Evolutionary conservation across 2,113 vertebrate species (phyloP).

Genomic region (Epinephelus lanceolatus): DNA sequence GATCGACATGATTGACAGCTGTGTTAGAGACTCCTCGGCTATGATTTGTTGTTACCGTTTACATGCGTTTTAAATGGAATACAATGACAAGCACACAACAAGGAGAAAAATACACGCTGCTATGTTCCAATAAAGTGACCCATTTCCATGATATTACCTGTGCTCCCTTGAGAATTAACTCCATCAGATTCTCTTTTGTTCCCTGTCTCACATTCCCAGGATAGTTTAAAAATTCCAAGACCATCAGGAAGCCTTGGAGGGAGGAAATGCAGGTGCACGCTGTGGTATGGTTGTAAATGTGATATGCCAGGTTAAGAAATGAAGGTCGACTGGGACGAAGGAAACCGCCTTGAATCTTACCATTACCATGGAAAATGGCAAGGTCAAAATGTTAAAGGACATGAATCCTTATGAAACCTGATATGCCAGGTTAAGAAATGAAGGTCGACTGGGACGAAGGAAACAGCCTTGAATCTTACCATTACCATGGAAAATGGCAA

Average conservation of each 20-base stretch:
- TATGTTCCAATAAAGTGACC: slow-evolving; percentile 18
- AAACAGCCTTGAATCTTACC: slow-evolving; percentile 11
- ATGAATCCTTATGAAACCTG: background rate
- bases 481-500: slow-evolving; percentile 31
- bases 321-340: slow-evolving; percentile 5
- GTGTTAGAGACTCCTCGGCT: no score
- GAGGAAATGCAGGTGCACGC: slow-evolving; percentile 13
- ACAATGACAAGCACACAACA: background rate
- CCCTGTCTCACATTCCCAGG: slow-evolving; percentile 44
- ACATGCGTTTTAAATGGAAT: background rate
- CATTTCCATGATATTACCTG: slow-evolving; percentile 48
- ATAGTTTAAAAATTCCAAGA: slow-evolving; percentile 34
- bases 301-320: slow-evolving; percentile 20
- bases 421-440: slow-evolving; percentile 18
- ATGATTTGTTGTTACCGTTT: no score
- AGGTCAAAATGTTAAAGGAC: slow-evolving; percentile 26
- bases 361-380: slow-evolving; percentile 26
- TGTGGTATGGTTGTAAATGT: background rate
- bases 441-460: slow-evolving; percentile 8
- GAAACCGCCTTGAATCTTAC: slow-evolving; percentile 8
- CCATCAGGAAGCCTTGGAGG: slow-evolving; percentile 13
- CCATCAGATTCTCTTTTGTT: slow-evolving; percentile 23
- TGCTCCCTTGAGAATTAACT: slow-evolving; percentile 21
- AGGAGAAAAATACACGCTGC: background rate
- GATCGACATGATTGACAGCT: no score